A percentile compares a stretch with the other conserved stretches of the same genome.
Evolutionary conservation across 2,797 vertebrate genomes (phyloP).

Genomic region (Paratrypauchen microcephalus): DNA sequence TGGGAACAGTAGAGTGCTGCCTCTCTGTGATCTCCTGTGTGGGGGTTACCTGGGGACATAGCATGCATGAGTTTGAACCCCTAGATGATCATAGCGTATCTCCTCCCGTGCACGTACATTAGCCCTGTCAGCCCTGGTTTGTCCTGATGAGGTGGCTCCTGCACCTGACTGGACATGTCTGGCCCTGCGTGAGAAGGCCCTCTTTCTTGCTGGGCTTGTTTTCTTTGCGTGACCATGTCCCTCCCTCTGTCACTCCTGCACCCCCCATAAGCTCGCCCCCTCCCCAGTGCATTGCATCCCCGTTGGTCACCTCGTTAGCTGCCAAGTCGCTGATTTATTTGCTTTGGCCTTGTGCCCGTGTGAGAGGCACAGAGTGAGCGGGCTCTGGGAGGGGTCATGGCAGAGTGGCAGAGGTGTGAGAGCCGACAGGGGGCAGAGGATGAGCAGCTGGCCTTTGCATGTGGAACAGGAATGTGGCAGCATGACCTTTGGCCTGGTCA

Average conservation of each 20-base stretch:
- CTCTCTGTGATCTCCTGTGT: conserved; percentile 18
- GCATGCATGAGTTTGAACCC: conserved; percentile 19
- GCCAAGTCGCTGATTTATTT: conserved; percentile 77
- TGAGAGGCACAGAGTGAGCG: conserved; percentile 68
- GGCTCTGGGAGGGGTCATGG: conserved; percentile 46
- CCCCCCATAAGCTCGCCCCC: conserved; percentile 54
- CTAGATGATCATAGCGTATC: conserved; percentile 45
- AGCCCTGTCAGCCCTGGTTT: conserved; percentile 69
- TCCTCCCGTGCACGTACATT: conserved; percentile 50
- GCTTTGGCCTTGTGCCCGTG: conserved; percentile 71
- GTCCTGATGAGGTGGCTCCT: conserved; percentile 69
- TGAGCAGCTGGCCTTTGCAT: conserved; percentile 33
- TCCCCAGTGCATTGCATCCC: conserved; percentile 43
- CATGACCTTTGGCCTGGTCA: conserved; percentile 53
- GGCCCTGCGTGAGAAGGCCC: conserved; percentile 79
- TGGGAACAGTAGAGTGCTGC: not conserved
- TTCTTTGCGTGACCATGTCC: conserved; percentile 80
- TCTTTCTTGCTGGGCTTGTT: conserved; percentile 69
- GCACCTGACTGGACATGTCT: conserved; percentile 74
- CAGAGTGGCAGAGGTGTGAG: conserved; percentile 46
- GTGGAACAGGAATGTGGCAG: conserved; percentile 35
- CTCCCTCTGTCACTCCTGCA: conserved; percentile 74
- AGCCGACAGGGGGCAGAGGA: conserved; percentile 5
- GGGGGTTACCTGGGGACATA: conserved; percentile 49
- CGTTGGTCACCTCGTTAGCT: conserved; percentile 74